These are phyloP conservation scores for Caenorhabditis japonica DNA, from an alignment of 2,888 invertebrate genomes.

Conservation along the genomic window DNA sequence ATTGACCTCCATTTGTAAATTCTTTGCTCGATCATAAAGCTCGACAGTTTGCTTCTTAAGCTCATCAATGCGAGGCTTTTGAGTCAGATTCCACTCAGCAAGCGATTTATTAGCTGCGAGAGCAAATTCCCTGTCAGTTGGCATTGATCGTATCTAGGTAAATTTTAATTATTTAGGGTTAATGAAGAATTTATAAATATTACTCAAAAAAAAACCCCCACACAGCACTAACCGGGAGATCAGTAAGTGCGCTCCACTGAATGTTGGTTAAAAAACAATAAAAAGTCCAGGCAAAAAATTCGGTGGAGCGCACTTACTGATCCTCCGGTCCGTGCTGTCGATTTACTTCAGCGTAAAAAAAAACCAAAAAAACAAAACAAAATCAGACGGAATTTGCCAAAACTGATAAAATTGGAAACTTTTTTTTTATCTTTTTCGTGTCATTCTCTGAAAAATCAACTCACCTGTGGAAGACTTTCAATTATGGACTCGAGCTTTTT, in stretches of 20 bases:
- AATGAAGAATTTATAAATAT: no score
- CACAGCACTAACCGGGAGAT: no score
- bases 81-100: conserved; percentile 89
- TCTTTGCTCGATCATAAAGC: conserved; percentile 80
- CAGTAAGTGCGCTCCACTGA: no score
- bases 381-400: no score
- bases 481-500: conserved; percentile 64
- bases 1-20: conserved; percentile 81
- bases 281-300: background rate
- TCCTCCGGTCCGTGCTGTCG: no score
- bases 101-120: conserved; percentile 90
- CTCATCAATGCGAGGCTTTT: conserved; percentile 87
- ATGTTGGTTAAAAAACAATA: background rate
- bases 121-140: conserved; percentile 87
- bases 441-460: no score
- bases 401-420: background rate
- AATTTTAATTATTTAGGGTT: conserved; percentile 27
- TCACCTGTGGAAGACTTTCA: conserved; percentile 70
- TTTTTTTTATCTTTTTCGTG: no score
- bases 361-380: no score
- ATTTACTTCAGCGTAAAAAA: no score
- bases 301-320: no score
- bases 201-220: background rate
- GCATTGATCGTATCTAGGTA: conserved; percentile 84
- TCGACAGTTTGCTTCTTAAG: conserved; percentile 79